Conservation (phyloP, 2,113 vertebrate species). For the Cyanoramphus novaezelandiae region DNA sequence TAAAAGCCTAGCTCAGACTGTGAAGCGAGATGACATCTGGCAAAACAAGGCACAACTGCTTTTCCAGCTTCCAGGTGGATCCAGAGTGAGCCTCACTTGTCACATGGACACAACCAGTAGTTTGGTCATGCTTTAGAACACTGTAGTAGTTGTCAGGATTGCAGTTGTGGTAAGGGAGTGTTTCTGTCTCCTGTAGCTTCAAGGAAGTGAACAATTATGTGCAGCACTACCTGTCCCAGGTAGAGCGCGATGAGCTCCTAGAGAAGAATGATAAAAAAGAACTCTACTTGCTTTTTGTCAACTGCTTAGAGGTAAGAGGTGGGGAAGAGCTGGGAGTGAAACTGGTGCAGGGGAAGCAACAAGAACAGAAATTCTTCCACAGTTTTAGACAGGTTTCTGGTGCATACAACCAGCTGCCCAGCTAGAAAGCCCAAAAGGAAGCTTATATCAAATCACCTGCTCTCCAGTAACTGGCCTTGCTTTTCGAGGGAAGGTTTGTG, state of each 20-base stretch:
- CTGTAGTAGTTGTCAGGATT: neutral
- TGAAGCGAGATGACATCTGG: neutral
- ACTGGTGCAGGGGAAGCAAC: neutral
- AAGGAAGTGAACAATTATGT: conserved; percentile 82
- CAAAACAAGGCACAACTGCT: neutral
- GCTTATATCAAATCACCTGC: neutral
- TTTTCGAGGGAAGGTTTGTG: neutral
- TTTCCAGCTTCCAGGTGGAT: neutral
- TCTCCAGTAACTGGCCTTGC: neutral
- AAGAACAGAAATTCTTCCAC: neutral
- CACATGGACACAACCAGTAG: neutral
- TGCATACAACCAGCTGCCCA: neutral
- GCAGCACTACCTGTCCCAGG: conserved; percentile 79
- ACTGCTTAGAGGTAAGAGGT: conserved; percentile 73
- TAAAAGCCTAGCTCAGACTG: neutral
- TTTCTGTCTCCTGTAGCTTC: conserved; percentile 79
- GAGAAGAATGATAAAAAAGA: conserved; percentile 81
- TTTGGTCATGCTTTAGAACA: neutral
- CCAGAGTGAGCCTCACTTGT: neutral
- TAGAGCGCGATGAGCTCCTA: conserved; percentile 79
- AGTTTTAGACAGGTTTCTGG: neutral
- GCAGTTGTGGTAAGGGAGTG: neutral
- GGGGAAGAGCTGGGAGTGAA: neutral
- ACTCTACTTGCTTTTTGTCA: conserved; percentile 88
- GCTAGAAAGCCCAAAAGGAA: neutral